Evolutionary conservation across 2,797 vertebrate species (phyloP).

Genomic region (Coracias cyanogaster): DNA sequence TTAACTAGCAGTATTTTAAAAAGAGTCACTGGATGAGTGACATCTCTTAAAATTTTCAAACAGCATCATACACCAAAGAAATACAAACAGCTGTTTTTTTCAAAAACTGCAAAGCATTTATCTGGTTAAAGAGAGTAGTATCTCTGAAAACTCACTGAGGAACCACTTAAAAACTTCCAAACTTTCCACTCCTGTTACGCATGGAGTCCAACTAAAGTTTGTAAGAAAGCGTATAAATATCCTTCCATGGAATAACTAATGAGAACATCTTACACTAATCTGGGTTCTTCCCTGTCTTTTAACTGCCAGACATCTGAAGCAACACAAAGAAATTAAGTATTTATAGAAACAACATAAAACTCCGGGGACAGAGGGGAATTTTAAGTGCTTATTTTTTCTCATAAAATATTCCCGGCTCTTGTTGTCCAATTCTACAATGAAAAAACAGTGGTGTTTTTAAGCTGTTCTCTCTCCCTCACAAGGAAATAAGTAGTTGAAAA

Average conservation of each 20-base stretch:
- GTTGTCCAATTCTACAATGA: neutral
- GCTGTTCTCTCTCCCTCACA: neutral
- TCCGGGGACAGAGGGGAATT: slow-evolving; percentile 18
- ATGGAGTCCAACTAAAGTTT: neutral
- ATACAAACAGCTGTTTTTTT: neutral
- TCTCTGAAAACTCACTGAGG: slow-evolving; percentile 1
- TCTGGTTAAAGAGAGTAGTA: neutral
- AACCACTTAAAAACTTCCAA: slow-evolving; percentile 11
- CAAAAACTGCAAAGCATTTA: neutral
- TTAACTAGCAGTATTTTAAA: neutral
- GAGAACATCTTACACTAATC: slow-evolving; percentile 33
- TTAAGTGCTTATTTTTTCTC: slow-evolving; percentile 31
- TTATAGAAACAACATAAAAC: slow-evolving; percentile 40
- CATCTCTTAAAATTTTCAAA: neutral
- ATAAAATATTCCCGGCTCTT: neutral
- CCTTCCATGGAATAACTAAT: slow-evolving; percentile 34
- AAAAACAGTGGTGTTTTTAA: neutral
- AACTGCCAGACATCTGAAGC: slow-evolving; percentile 29
- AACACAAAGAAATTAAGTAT: slow-evolving; percentile 36
- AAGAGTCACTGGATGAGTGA: neutral
- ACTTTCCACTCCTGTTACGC: neutral
- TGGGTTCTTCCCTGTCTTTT: slow-evolving; percentile 8
- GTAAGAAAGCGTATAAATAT: slow-evolving; percentile 28
- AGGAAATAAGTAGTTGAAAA: neutral
- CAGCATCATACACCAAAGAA: neutral